Evolutionary conservation across 2,797 vertebrate species (phyloP), one percentile per base, ranked within the genome.

Genomic region (Amniataba percoides): DNA sequence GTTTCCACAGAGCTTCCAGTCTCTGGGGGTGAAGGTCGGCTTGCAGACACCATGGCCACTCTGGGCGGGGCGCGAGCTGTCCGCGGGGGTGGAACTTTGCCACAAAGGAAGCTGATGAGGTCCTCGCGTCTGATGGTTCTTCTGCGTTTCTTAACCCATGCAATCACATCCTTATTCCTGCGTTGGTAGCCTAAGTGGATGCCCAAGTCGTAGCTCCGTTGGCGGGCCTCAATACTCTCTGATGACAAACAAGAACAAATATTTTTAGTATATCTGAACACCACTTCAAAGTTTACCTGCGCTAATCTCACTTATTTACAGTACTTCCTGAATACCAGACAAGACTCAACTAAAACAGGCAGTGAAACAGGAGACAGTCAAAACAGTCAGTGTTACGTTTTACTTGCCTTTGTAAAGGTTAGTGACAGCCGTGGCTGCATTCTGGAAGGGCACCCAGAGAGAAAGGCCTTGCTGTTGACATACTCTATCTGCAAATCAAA

Each of bases 61-160:
- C 97, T 96, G 86, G 97, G 97, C 46, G 97, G 97, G 90, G 97
- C 96, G 69, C 97, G 96, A 86, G 97, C 94, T 88, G 96, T 98
- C 89, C 97, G 95, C 76, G 97, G 97, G 60, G 98, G 98, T 78
- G 97, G 98, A 74, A 96, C 96, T 95, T 99, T 99, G 86, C 98
- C 98, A 93, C 98, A 99, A 45, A 99, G 94, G 94, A 99, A 99
- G 94, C 98, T 99, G 94, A 99, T 99, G 87, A 99, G 97, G 94
- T 99, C 98, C 94, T 99, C 98, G 78, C 98, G 95, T 31, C 97
- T 95, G 91, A 99, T 99, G 81, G 95, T 99, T 96, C 98, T 97
- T 96, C 98, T 94, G 89, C 98, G 97, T 87, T 99, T 99, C 94
- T 99, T 99, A 73, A 98, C 96, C 98, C 98, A 99, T 49, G 98